Evolutionary conservation across 30 jellyfish, hydroid and myxozoan species (phyloP), one percentile per base, ranked within the genome.

Genomic region (Aurelia sp.): DNA sequence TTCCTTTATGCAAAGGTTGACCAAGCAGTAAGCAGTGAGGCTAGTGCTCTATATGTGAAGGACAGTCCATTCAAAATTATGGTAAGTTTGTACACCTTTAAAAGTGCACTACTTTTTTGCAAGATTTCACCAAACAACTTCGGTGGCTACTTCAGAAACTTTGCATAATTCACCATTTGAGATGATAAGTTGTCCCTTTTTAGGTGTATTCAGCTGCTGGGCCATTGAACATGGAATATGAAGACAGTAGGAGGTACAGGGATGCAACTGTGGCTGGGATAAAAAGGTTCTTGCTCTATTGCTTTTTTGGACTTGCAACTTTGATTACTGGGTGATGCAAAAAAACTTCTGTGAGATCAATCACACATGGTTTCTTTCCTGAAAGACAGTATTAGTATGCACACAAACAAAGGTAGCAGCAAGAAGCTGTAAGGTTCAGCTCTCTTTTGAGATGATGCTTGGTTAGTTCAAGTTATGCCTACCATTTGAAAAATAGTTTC

Each of bases 181-280:
- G 9, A 19, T 21, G 16, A 17, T 23, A 16, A 30, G 13, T 21
- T 13, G 40, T 10, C 21, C 18, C 27, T 61, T 62, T 64, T 16
- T 66, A 94, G 99, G 96, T 95, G 30, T 95, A 61, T 58, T 73
- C 97, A 6, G 97, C 97, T 11, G 91, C 97, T 78, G 99, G 99
- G 9, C 99, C 99, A 40, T 81, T 82, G 11, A 89, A 95, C 73
- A 72, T 92, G 18, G 99, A 95, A 51, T 95, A 80, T 65, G 99
- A 95, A 88, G 99, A 95, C 71, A 89, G 76, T 52, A 81, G 99
- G 68, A 79, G 92, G 68, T 95, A 89, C 84, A 27, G 69, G 27
- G 99, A 95, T 66, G 99, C 97, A 23, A 91, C 97, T 12, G 23
- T 80, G 17, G 91, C 83, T 3, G 99, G 96, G 15, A 80, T 89